These are phyloP conservation scores for Connochaetes taurinus DNA, from an alignment of 2,113 vertebrate species.

Conservation along the genomic window DNA sequence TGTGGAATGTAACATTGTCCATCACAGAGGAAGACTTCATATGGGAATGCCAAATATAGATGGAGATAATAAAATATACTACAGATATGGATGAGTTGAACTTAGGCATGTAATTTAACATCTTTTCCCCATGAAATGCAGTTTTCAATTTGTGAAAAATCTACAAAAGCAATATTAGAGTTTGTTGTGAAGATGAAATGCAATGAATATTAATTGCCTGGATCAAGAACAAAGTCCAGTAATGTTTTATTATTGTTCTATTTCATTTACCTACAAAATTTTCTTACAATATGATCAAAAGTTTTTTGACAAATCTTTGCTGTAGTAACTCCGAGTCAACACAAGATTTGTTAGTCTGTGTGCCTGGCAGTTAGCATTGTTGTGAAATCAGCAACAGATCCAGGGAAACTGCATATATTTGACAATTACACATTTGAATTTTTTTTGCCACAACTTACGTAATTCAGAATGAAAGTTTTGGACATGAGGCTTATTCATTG, in stretches of 20 bases:
- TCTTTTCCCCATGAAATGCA: neutral
- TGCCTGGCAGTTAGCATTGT: neutral
- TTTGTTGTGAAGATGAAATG: neutral
- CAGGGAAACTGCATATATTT: neutral
- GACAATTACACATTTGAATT: neutral
- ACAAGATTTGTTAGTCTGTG: neutral
- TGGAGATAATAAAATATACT: neutral
- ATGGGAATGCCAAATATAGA: neutral
- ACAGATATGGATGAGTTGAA: neutral
- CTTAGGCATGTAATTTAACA: neutral
- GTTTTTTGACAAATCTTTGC: neutral
- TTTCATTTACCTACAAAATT: neutral
- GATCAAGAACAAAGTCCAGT: neutral
- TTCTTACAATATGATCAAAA: neutral
- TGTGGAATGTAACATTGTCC: neutral
- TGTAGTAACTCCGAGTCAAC: neutral
- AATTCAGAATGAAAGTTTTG: neutral
- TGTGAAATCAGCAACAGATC: neutral
- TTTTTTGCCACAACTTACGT: neutral
- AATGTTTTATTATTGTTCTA: neutral
- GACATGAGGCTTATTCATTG: neutral
- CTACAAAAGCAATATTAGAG: neutral
- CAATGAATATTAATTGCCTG: neutral
- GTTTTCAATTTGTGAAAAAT: neutral
- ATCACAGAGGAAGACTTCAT: neutral